A percentile compares a stretch with the other conserved stretches of the same genome.
Conservation (phyloP, 2,797 vertebrate species). For the Scleropages formosus region DNA sequence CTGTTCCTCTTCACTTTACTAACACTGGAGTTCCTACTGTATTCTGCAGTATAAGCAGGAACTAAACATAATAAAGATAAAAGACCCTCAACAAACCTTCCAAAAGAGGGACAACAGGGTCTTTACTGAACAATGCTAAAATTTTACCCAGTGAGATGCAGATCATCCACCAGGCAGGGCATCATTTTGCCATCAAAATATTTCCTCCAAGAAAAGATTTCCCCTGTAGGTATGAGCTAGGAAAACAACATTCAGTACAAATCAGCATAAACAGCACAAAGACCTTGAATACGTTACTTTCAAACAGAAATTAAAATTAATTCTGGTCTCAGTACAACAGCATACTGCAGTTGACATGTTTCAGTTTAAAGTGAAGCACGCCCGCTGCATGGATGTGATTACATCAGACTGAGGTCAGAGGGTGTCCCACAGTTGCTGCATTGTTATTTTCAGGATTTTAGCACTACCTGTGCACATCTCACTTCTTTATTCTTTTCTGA, state of each 20-base stretch:
- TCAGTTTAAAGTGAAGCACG: slow-evolving; percentile 16
- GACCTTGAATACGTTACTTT: neutral
- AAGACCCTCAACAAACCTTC: too few species aligned
- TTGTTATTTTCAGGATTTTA: neutral
- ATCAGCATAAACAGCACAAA: neutral
- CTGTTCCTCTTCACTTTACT: too few species aligned
- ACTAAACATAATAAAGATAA: too few species aligned
- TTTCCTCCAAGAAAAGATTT: too few species aligned
- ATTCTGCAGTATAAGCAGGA: too few species aligned
- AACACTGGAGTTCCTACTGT: too few species aligned
- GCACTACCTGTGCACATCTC: neutral
- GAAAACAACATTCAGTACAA: too few species aligned
- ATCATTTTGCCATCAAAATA: neutral
- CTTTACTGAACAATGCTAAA: too few species aligned
- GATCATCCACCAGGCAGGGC: too few species aligned
- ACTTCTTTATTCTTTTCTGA: neutral
- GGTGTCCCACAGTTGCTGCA: neutral
- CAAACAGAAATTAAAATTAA: slow-evolving; percentile 1
- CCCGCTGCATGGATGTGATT: neutral
- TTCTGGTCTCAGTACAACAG: neutral
- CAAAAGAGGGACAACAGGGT: too few species aligned
- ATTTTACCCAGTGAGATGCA: too few species aligned
- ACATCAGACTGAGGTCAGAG: slow-evolving; percentile 1
- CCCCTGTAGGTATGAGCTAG: too few species aligned
- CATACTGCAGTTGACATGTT: neutral